phyloP scores from a whole-genome alignment of 2,113 vertebrate species.

The Phaethon lepturus region DNA sequence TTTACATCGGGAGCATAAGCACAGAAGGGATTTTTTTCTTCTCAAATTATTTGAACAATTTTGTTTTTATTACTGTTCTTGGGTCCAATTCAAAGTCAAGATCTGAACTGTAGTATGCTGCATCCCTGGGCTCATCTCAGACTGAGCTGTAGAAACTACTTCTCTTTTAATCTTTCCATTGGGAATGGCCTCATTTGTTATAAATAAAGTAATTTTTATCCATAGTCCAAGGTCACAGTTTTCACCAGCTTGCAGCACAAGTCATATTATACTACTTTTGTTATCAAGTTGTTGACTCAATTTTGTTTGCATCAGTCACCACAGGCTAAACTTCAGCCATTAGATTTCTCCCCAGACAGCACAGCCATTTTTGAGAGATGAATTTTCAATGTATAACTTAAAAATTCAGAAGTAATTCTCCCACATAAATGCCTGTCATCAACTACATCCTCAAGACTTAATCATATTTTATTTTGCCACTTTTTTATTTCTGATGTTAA shows the following conservation, averaged over 20 bases:
- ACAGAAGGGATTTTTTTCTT: slow-evolving; percentile 26
- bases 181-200: neutral
- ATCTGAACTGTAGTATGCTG: neutral
- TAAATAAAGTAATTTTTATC: neutral
- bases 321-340: neutral
- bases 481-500: neutral
- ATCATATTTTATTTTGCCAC: neutral
- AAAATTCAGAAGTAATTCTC: neutral
- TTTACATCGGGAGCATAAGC: slow-evolving; percentile 16
- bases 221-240: neutral
- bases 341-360: neutral
- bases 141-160: neutral
- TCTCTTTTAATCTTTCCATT: neutral
- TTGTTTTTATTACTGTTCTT: slow-evolving; percentile 25
- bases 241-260: neutral
- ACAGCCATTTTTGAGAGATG: neutral
- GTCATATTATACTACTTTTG: neutral
- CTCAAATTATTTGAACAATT: slow-evolving; percentile 19
- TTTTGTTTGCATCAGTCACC: neutral
- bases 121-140: neutral
- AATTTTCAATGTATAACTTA: neutral
- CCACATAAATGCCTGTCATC: neutral
- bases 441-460: neutral
- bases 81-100: slow-evolving; percentile 4
- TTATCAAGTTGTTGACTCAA: neutral